These are phyloP conservation scores for Tenebrio molitor DNA, from an alignment of 1,140 invertebrate species.

Conservation along the genomic window DNA sequence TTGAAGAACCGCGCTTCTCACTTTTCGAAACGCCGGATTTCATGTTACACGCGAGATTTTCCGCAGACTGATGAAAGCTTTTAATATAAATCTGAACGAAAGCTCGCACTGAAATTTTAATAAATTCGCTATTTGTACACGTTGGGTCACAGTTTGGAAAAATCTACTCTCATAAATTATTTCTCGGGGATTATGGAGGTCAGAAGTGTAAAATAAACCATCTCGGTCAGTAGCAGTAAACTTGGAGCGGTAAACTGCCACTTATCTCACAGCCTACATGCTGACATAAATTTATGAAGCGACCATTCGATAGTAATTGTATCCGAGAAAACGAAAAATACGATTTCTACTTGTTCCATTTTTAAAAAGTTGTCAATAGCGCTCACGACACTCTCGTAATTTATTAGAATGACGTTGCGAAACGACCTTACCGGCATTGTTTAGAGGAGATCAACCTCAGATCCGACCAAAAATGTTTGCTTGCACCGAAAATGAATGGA, in stretches of 20 bases:
- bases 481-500: constrained; percentile 4
- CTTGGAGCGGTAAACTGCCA: constrained; percentile 20
- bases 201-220: constrained; percentile 27
- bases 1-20: background rate
- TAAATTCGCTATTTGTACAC: background rate
- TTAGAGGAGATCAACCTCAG: background rate
- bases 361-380: constrained; percentile 1
- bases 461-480: background rate
- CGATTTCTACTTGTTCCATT: constrained; percentile 21
- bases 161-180: constrained; percentile 20
- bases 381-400: constrained; percentile 1
- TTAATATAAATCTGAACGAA: background rate
- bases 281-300: constrained; percentile 33
- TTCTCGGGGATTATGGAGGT: constrained; percentile 7
- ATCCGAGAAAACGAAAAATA: constrained; percentile 23
- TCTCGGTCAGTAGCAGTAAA: background rate
- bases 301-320: constrained; percentile 26
- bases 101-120: background rate
- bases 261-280: constrained; percentile 19
- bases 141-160: background rate
- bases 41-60: background rate
- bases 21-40: background rate
- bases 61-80: constrained; percentile 4
- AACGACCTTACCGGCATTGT: background rate
- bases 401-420: background rate